These are phyloP conservation scores for Polyboroides typus DNA, from an alignment of 2,797 vertebrate species.

Conservation along the genomic window DNA sequence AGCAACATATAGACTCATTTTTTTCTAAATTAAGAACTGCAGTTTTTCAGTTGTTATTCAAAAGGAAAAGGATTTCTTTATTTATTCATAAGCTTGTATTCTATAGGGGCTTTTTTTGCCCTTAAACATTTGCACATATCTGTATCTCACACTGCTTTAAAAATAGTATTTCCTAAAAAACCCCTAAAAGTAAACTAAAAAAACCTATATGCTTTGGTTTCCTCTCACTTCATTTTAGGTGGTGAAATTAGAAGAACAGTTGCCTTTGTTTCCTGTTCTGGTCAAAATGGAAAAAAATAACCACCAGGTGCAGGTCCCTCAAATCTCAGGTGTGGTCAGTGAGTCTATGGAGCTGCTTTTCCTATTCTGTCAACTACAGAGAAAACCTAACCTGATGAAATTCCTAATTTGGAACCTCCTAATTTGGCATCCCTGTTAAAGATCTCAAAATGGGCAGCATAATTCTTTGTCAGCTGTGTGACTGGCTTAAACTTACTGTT, in stretches of 20 bases:
- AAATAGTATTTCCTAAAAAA: background rate
- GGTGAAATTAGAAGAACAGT: background rate
- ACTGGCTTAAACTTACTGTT: background rate
- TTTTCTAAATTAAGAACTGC: background rate
- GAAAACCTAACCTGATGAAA: background rate
- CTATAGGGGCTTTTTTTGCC: rapidly evolving
- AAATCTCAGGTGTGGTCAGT: background rate
- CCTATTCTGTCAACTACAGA: background rate
- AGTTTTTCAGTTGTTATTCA: background rate
- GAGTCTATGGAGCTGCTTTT: background rate
- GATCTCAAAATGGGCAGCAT: background rate
- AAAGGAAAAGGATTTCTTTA: background rate
- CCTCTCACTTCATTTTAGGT: background rate
- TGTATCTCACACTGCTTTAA: background rate
- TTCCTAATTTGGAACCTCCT: background rate
- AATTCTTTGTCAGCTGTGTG: background rate
- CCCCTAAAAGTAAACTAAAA: rapidly evolving
- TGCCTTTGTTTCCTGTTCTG: background rate
- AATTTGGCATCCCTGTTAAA: background rate
- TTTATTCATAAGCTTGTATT: background rate
- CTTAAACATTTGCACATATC: background rate
- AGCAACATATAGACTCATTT: background rate
- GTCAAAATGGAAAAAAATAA: background rate
- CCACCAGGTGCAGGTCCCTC: background rate
- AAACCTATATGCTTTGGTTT: rapidly evolving